A percentile compares a stretch with the other conserved stretches of the same genome.
Conservation (phyloP, 2,888 invertebrate genomes). For the Amiota minor region DNA sequence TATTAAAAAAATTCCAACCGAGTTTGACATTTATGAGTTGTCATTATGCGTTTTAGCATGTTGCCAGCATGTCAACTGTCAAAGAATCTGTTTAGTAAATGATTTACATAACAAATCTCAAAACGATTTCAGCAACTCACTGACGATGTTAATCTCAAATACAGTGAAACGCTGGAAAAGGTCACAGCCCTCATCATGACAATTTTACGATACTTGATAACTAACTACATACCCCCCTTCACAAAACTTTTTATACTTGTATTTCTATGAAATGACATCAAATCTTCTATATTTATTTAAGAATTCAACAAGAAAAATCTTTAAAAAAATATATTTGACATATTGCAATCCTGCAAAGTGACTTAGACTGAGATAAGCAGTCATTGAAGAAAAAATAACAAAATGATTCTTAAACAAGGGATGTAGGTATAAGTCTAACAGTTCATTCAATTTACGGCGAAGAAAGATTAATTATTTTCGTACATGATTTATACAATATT, state of each 20-base stretch:
- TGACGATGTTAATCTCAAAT: constrained; percentile 25
- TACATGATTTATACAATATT: constrained; percentile 60
- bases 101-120: constrained; percentile 50
- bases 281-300: constrained; percentile 4
- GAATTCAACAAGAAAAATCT: constrained; percentile 32
- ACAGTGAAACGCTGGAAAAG: constrained; percentile 7
- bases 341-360: constrained; percentile 44
- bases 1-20: constrained; percentile 25
- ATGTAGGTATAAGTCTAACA: too few species aligned
- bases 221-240: not conserved
- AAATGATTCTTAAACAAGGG: too few species aligned
- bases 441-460: not conserved
- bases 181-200: constrained; percentile 23
- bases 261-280: not conserved
- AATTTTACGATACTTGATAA: constrained; percentile 19
- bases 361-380: not conserved
- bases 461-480: constrained; percentile 64
- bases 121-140: constrained; percentile 17
- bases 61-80: constrained; percentile 45
- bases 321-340: constrained; percentile 60
- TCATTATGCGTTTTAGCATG: constrained; percentile 22
- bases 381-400: too few species aligned
- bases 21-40: constrained; percentile 55
- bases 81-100: constrained; percentile 36
- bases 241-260: not conserved